Evolutionary conservation across 1,140 invertebrate genomes (phyloP), one percentile per base, ranked within the genome.

Genomic region (Apis dorsata): DNA sequence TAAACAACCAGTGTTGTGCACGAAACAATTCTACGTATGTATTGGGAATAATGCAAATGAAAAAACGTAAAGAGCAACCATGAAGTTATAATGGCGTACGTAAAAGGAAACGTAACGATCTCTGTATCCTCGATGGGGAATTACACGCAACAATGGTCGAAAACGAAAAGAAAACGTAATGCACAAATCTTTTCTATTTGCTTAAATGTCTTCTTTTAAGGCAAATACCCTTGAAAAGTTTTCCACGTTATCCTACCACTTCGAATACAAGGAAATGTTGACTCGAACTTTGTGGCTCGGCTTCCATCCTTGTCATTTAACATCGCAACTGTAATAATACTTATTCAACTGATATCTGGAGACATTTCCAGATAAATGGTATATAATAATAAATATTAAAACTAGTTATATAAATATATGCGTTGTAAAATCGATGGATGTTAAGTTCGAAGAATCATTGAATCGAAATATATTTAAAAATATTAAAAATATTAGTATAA

Each of bases 171-270:
- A 75, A 24, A 24, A 62, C 34, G 72, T 51, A 62, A 75, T 62
- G 72, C 57, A 62, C 21, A 49, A 24, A 75, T 62, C 59, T 62
- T n/a, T 24, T 9, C 19, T 75, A 15, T 44, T 55, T 78, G 21
- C 62, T 60, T 60, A 60, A 69, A 70, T 70, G 68, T 60, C 55
- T 57, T 78, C 76, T 59, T 69, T 69, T 24, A 57, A 55, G n/a
- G 71, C 71, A 57, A 57, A 57, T 44, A 60, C n/a, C 11, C 34
- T 0, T n/a, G 24, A 53, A 71, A 53, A 53, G 69, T 71, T 53
- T 17, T 2, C 49, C 49, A n/a, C n/a, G 44, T 24, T 71, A 53
- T 53, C 53, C 49, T 17, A 28, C n/a, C n/a, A 2, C n/a, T 28
- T 49, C 15, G 7, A 62, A 24, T 34, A n/a, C 28, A 17, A 74